Percentiles rank a stretch among this genome's conserved stretches.
These are phyloP conservation scores for Hafferia zeledoni DNA, from an alignment of 2,797 vertebrate species.

Conservation along the genomic window DNA sequence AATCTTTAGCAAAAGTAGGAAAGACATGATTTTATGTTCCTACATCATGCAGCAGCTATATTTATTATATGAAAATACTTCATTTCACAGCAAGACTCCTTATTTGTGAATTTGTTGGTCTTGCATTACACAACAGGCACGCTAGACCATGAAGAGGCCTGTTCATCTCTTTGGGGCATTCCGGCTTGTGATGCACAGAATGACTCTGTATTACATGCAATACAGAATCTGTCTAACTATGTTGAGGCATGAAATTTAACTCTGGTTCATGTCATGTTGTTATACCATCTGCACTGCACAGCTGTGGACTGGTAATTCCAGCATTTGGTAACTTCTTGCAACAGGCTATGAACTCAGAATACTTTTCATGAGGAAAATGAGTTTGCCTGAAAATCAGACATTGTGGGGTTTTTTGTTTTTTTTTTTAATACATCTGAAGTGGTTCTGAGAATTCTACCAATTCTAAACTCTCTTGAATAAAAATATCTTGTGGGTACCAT, in stretches of 20 bases:
- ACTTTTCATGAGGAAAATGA: background rate
- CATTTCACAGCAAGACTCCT: background rate
- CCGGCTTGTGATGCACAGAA: background rate
- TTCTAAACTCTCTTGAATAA: background rate
- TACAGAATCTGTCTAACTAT: background rate
- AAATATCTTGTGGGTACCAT: background rate
- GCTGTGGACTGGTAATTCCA: background rate
- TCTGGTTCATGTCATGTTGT: accelerated
- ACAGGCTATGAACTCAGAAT: background rate
- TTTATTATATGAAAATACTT: background rate
- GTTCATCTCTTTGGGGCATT: background rate
- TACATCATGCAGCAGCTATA: background rate
- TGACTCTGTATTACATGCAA: background rate
- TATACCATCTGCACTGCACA: background rate
- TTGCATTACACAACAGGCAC: background rate
- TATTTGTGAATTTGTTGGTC: background rate
- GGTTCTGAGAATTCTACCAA: background rate
- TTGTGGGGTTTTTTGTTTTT: too few species aligned
- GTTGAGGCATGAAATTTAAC: background rate
- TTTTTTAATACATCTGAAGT: background rate
- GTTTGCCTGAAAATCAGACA: background rate
- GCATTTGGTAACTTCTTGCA: background rate
- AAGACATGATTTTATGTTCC: background rate
- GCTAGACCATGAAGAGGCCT: background rate
- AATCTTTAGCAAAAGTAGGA: background rate